phyloP scores from a whole-genome alignment of 2,113 vertebrate genomes.

The Eublepharis macularius region DNA sequence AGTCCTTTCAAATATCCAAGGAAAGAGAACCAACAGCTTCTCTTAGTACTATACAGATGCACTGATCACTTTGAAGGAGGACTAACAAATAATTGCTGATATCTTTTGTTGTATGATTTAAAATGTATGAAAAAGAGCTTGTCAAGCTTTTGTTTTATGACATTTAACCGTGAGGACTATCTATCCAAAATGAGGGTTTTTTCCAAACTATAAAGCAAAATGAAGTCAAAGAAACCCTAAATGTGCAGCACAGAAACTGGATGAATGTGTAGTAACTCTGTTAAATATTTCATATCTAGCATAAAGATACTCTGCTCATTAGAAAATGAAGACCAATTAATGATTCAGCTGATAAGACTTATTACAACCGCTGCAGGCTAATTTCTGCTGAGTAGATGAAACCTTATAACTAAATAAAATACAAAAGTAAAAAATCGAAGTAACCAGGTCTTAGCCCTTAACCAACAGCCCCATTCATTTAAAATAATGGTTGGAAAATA shows the following conservation, averaged over 20 bases:
- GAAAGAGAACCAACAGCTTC: neutral
- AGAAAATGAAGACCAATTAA: neutral
- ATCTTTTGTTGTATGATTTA: neutral
- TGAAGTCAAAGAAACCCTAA: neutral
- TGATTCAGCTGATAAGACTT: neutral
- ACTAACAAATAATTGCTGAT: too few species aligned
- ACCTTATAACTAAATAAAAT: neutral
- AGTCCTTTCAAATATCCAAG: neutral
- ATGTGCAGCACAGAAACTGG: neutral
- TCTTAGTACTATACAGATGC: neutral
- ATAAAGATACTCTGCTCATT: neutral
- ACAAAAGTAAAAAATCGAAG: neutral
- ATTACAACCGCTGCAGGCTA: fast-evolving
- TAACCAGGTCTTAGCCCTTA: neutral
- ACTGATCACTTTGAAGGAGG: neutral
- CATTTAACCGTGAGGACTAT: neutral
- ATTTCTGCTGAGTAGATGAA: neutral
- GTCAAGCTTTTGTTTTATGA: neutral
- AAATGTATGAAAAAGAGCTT: neutral
- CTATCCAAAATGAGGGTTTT: neutral
- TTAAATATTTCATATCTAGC: neutral
- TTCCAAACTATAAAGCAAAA: neutral
- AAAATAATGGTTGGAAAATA: neutral
- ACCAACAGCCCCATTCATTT: neutral
- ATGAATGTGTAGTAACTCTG: neutral